phyloP scores from a whole-genome alignment of 2,113 vertebrate genomes.

The Alethe castanea region DNA sequence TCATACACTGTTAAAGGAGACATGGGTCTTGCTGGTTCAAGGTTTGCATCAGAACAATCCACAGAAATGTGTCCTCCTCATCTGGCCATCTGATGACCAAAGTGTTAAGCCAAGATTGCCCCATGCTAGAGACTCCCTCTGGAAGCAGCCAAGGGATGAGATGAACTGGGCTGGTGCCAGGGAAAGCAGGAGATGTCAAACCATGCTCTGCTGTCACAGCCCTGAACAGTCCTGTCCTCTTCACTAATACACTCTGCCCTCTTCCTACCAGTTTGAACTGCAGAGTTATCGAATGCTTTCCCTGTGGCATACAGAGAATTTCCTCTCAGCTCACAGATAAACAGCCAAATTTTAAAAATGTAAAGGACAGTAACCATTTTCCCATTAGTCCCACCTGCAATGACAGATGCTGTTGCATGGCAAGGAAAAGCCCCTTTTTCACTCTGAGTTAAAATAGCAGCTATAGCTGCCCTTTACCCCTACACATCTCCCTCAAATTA shows the following conservation, averaged over 20 bases:
- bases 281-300: background rate
- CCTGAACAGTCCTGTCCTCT: background rate
- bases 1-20: background rate
- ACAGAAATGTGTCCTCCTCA: background rate
- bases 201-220: fast-evolving
- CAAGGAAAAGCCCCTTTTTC: background rate
- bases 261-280: background rate
- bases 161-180: background rate
- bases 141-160: background rate
- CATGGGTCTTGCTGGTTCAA: background rate
- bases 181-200: background rate
- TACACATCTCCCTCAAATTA: background rate
- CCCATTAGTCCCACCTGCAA: background rate
- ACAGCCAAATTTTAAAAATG: background rate
- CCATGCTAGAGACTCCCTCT: background rate
- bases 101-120: background rate
- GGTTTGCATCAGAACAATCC: background rate
- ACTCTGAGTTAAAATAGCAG: background rate
- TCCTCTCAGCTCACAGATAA: background rate
- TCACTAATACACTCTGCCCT: background rate
- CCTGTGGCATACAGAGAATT: background rate
- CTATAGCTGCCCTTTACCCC: background rate
- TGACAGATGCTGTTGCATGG: fast-evolving
- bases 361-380: background rate
- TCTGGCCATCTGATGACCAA: background rate